Conservation (phyloP, 2,113 vertebrate species). For the Chaetodon trifascialis region DNA sequence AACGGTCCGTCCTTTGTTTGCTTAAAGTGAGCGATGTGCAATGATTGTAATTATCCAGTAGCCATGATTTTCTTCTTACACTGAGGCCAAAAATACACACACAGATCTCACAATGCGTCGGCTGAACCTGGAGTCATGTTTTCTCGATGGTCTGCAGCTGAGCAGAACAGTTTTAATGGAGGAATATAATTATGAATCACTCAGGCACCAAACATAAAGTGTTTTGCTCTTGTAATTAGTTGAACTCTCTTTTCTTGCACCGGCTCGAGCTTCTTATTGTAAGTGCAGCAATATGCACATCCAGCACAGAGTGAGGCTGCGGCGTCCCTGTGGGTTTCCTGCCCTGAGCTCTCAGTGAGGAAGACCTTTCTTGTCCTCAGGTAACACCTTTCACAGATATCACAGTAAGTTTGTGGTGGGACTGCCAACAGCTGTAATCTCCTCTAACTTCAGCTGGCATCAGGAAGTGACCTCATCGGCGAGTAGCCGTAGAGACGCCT, state of each 20-base stretch:
- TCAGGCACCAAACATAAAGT: not conserved
- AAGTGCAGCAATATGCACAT: not conserved
- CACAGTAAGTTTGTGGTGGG: slow-evolving; percentile 5
- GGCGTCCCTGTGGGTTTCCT: not conserved
- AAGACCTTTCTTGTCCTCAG: slow-evolving; percentile 32
- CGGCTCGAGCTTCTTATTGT: not conserved
- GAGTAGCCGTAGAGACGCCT: not conserved
- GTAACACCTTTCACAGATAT: slow-evolving; percentile 32
- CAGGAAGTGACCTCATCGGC: not conserved
- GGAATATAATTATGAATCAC: not conserved
- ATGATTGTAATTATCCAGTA: slow-evolving; percentile 31
- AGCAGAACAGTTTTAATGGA: not conserved
- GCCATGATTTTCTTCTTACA: not conserved
- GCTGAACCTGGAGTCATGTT: not conserved
- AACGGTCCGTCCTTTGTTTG: not conserved
- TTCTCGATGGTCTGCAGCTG: fast-evolving
- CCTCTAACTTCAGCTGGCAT: not conserved
- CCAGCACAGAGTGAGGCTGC: not conserved
- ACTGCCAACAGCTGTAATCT: slow-evolving; percentile 23
- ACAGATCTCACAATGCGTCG: not conserved
- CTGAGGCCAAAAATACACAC: not conserved
- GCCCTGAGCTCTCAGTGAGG: not conserved
- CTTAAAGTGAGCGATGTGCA: slow-evolving; percentile 3
- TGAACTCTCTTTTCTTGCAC: too few relatives aligned
- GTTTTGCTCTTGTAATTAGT: too few relatives aligned